These are phyloP conservation scores for Thymelicus acteon DNA, from an alignment of 2,888 invertebrate species.

Conservation along the genomic window DNA sequence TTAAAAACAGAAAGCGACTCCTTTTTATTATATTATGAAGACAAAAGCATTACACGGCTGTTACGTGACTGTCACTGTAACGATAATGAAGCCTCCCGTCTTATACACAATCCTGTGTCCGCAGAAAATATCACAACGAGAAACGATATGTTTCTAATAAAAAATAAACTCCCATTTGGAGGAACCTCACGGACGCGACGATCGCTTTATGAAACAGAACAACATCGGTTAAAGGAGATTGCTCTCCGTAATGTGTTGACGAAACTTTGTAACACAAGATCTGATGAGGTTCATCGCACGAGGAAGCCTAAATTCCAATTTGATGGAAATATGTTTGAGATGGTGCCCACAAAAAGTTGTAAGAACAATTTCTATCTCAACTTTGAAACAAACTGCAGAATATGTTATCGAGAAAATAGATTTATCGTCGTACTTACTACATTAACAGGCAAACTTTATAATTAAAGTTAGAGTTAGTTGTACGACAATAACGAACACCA, in stretches of 20 bases:
- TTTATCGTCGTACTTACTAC: too few relatives aligned
- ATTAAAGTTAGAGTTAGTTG: too few relatives aligned
- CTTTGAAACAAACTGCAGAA: not conserved
- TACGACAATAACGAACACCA: not conserved
- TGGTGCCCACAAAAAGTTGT: not conserved
- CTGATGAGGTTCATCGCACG: not conserved
- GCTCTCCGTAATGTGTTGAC: conserved; percentile 17
- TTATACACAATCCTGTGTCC: conserved; percentile 22
- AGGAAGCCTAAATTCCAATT: not conserved
- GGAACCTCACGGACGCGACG: conserved; percentile 21
- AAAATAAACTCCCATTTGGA: conserved; percentile 25
- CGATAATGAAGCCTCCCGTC: conserved; percentile 16
- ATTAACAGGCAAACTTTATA: too few relatives aligned
- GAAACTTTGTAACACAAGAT: conserved; percentile 1
- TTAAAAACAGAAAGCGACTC: not conserved
- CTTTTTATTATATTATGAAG: not conserved
- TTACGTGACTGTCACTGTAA: conserved; percentile 23
- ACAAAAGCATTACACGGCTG: conserved; percentile 3
- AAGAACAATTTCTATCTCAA: not conserved
- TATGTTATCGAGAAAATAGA: too few relatives aligned
- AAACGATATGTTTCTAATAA: conserved; percentile 27
- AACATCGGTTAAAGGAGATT: conserved; percentile 3
- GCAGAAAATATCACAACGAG: conserved; percentile 18
- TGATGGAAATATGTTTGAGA: not conserved
- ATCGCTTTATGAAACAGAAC: conserved; percentile 26